Conservation (phyloP, 2,113 vertebrate genomes). For the Bufo gargarizans region DNA sequence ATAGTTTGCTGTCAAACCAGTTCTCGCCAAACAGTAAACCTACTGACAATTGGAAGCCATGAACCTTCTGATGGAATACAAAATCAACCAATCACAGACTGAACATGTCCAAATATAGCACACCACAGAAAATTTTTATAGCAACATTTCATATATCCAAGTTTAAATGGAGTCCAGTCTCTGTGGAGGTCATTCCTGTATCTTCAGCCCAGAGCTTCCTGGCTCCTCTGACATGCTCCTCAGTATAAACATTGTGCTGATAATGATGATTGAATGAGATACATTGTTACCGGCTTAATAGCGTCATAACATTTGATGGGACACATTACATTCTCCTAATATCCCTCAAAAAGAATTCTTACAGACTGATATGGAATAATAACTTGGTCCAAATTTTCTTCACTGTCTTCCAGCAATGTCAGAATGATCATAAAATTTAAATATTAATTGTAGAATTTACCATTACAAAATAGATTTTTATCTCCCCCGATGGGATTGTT, state of each 20-base stretch:
- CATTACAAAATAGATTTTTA: conserved; percentile 20
- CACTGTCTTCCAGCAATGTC: conserved; percentile 13
- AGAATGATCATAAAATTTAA: conserved; percentile 27
- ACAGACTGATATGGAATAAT: neutral
- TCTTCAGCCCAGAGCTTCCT: neutral
- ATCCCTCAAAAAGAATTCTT: neutral
- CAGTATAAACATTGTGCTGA: conserved; percentile 38
- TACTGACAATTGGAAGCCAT: neutral
- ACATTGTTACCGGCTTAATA: conserved; percentile 5
- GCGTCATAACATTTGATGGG: conserved; percentile 30
- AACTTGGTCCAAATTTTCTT: conserved; percentile 6
- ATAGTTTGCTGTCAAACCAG: no score
- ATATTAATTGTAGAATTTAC: conserved; percentile 7
- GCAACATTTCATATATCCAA: neutral
- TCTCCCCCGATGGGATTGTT: conserved; percentile 15
- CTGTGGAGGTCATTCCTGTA: neutral
- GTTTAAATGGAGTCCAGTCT: no score
- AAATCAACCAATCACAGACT: no score
- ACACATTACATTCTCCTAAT: neutral
- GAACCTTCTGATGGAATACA: neutral
- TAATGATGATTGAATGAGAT: conserved; percentile 29
- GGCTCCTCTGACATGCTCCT: neutral
- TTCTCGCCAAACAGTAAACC: neutral
- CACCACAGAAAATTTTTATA: neutral
- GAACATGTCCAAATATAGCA: neutral